Conservation (phyloP, 2,888 invertebrate genomes). For the Hololepta plana region DNA sequence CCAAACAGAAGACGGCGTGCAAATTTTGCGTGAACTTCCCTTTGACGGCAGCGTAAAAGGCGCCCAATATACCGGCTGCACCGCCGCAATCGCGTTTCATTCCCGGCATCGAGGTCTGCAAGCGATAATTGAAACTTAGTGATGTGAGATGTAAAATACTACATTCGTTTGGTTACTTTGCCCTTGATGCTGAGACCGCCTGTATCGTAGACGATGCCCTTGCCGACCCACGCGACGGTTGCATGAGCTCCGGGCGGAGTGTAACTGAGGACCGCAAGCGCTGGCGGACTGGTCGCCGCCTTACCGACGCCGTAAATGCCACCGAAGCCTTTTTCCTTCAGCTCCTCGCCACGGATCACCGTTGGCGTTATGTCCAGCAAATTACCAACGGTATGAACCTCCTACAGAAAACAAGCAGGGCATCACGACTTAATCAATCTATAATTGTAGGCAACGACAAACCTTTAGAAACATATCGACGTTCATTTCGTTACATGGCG, state of each 20-base stretch:
- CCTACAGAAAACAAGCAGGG: slow-evolving; percentile 34
- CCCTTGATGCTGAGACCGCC: slow-evolving; percentile 85
- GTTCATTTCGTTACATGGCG: slow-evolving; percentile 71
- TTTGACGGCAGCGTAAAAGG: slow-evolving; percentile 61
- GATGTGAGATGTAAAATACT: too few relatives aligned
- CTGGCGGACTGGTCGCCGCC: slow-evolving; percentile 43
- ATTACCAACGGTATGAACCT: slow-evolving; percentile 44
- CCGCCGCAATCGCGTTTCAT: slow-evolving; percentile 93
- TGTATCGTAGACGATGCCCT: slow-evolving; percentile 88
- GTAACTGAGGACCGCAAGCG: slow-evolving; percentile 49
- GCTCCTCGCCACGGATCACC: slow-evolving; percentile 63
- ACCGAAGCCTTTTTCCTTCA: slow-evolving; percentile 60
- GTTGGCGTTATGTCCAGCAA: slow-evolving; percentile 45
- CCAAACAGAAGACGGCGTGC: slow-evolving; percentile 77
- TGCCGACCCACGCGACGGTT: slow-evolving; percentile 77
- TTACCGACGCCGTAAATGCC: slow-evolving; percentile 80
- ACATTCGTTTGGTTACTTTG: slow-evolving; percentile 50
- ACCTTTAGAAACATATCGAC: slow-evolving; percentile 63
- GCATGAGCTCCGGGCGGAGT: slow-evolving; percentile 36
- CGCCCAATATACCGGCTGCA: slow-evolving; percentile 76
- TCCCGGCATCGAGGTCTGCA: slow-evolving; percentile 65
- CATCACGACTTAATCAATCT: too few relatives aligned
- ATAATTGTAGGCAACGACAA: too few relatives aligned
- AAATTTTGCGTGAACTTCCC: slow-evolving; percentile 58
- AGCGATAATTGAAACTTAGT: slow-evolving; percentile 5